Base-by-base conservation (phyloP, 2,888 invertebrate species). In the Ptilodon capucinus region DNA sequence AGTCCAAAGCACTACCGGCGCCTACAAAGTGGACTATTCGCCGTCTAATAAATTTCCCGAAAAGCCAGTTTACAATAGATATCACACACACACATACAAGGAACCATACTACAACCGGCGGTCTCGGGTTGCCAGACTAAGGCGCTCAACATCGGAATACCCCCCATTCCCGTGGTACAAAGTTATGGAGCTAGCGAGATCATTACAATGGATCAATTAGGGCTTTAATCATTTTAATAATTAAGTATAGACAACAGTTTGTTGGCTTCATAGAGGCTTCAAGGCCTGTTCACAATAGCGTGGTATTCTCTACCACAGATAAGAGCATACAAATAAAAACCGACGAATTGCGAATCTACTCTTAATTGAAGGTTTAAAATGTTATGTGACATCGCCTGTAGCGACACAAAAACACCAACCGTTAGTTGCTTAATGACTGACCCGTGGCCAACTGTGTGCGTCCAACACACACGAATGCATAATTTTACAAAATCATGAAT, bases 121-220 rank as follows among this genome's bases (percentile, higher is more conserved):
- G 69, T 86, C 90, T 34, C 71, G 91, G 62, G 76, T 83, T 34
- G 72, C 84, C 8, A 74, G 91, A 54, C 62, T 82, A 57, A 76
- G 83, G 55, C 82, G 90, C 67, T 77, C 86, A 57, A 75, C 88
- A 1, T 75, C 84, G 56, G 82, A 87, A 57, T 84, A 92, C 74
- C 94, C 94, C 14, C 93, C 93, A 14, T 95, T 96, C 77, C 96
- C 96, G 45, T 96, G 96, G 95, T 92, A 95, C 79, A 94, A 94
- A 86, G 94, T 95, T 51, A 91, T 92, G 71, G 94, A 95, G 79
- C 88, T 96, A 71, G 93, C 94, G 64, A 88, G 93, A 76, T 92
- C 93, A 57, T 92, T 94, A 76, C 86, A 93, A 74, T 95, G 95
- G 95, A 94, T 94, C 51, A 64, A 74, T 51, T 72, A 75, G 59